Base-by-base conservation (phyloP, 2,888 invertebrate genomes). In the Neoaliturus tenellus region DNA sequence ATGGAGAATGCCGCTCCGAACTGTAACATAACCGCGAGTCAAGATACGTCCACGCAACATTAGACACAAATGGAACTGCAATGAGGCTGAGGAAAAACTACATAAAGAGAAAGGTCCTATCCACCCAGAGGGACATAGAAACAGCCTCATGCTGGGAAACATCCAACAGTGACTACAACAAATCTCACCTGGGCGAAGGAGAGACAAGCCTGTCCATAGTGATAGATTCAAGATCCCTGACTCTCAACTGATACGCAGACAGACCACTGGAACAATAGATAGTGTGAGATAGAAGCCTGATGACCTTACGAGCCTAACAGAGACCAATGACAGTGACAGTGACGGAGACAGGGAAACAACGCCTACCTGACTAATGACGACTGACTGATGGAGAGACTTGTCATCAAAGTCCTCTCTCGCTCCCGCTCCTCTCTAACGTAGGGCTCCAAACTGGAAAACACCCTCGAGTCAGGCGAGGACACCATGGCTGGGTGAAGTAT, bases 111-210 rank as follows among this genome's bases (percentile, higher is more conserved):
- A 3, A 20, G 51, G 14, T 51, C 8, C 51, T 23, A 23, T 20
- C 3, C 51, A 23, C 51, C 51, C 23, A 44, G 14, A 8, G 44
- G 44, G 8, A 44, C 44, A 44, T 14, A 55, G 55, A 55, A 23
- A 55, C 12, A 12, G 62, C 62, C 28, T 62, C 62, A 62, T 62
- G 62, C 62, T 62, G 62, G 62, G 62, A 28, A 62, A 62, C 62
- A 62, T 62, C 25, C 28, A 62, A 62, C 28, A 55, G 55, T 20
- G 31, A 62, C 62, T 12, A 62, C 25, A 25, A 62, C 0, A 17
- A 62, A 62, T 62, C 62, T 62, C 62, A 62, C 62, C 62, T 62
- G 62, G n/a, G n/a, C n/a, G n/a, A n/a, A n/a, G n/a, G n/a, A n/a
- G n/a, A n/a, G n/a, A 62, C 62, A 17, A 55, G 55, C 55, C 55